Percentiles rank a stretch among this genome's conserved stretches.
These are phyloP conservation scores for Chloebia gouldiae DNA, from an alignment of 2,113 vertebrate species.

Conservation along the genomic window DNA sequence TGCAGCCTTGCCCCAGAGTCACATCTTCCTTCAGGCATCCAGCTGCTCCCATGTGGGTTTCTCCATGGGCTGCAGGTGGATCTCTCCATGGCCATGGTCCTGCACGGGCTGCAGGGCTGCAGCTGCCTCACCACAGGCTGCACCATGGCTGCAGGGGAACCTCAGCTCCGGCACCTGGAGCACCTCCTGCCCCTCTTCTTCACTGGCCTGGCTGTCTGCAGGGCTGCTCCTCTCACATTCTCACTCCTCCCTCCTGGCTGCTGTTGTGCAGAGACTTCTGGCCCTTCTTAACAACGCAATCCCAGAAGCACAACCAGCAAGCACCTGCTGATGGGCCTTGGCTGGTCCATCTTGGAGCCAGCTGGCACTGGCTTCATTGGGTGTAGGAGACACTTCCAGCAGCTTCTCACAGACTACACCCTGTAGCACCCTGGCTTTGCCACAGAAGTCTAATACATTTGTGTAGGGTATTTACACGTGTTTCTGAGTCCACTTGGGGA, in stretches of 20 bases:
- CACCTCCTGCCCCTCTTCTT: background rate
- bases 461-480: background rate
- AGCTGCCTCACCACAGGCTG: background rate
- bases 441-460: background rate
- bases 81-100: background rate
- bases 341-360: background rate
- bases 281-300: background rate
- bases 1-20: background rate
- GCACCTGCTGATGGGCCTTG: background rate
- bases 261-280: background rate
- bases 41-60: accelerated
- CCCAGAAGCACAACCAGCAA: background rate
- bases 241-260: background rate
- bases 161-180: background rate
- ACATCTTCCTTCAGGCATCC: background rate
- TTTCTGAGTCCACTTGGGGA: background rate
- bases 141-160: background rate
- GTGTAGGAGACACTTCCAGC: background rate
- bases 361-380: accelerated
- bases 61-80: background rate
- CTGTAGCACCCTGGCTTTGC: background rate
- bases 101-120: background rate
- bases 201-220: background rate
- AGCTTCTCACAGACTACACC: background rate
- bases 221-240: background rate